These are phyloP conservation scores for Danio kyathit DNA, from an alignment of 2,797 vertebrate genomes.

Conservation along the genomic window DNA sequence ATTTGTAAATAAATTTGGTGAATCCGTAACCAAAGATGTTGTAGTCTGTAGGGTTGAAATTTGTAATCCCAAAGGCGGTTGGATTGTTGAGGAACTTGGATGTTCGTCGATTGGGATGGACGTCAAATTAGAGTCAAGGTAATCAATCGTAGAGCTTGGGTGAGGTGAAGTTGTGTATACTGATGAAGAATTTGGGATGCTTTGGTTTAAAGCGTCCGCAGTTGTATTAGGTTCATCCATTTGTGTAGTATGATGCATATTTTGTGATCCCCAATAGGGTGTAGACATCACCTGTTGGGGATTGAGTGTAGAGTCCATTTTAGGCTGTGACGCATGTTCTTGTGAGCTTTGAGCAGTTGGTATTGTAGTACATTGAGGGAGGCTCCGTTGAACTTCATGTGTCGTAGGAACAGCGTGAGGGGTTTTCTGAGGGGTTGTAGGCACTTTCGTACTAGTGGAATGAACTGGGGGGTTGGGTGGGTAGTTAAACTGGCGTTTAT, in stretches of 20 bases:
- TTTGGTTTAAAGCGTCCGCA: slow-evolving; percentile 1
- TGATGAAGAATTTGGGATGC: not conserved
- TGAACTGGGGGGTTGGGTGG: slow-evolving; percentile 52
- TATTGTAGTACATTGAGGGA: slow-evolving; percentile 15
- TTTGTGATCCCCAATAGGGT: not conserved
- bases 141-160: slow-evolving; percentile 9
- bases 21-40: not conserved
- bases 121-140: slow-evolving; percentile 4
- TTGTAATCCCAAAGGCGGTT: slow-evolving; percentile 14
- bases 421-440: slow-evolving; percentile 21
- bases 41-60: not conserved
- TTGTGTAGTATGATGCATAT: not conserved
- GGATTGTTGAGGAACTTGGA: not conserved
- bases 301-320: slow-evolving; percentile 4
- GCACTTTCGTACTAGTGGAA: slow-evolving; percentile 22
- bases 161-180: not conserved
- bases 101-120: not conserved
- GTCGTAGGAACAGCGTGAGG: slow-evolving; percentile 24
- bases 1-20: not conserved
- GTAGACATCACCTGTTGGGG: slow-evolving; percentile 5
- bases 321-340: not conserved
- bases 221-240: not conserved
- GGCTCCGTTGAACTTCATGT: slow-evolving; percentile 26
- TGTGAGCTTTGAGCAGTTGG: not conserved
- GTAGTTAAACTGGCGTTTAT: slow-evolving; percentile 79